Base-by-base conservation (phyloP, 2,888 invertebrate genomes). In the Baronia brevicornis region DNA sequence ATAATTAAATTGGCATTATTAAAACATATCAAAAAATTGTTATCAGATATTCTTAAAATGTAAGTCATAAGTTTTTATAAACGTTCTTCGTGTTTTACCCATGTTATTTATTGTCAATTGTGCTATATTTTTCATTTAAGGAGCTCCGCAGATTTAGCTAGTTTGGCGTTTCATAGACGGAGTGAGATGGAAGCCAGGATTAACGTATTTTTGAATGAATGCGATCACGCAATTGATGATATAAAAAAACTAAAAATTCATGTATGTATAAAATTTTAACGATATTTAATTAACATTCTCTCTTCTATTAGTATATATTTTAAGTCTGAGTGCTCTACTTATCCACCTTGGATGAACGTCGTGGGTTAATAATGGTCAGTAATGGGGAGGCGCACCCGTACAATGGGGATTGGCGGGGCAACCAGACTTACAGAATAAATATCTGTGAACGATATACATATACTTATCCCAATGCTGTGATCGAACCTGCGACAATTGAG, bases 81-180 rank as follows among this genome's bases (percentile, higher is more conserved):
- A 27, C 20, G 33, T 37, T 39, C 2, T 2, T 12, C 3, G 5
- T 18, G 6, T n/a, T 8, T 10, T 32, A n/a, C 11, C 5, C 12
- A 8, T 18, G 3, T n/a, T 17, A 15, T 7, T 19, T 11, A 15
- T 17, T 8, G 3, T 13, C 26, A 18, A 14, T n/a, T 5, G 6
- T n/a, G 24, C 13, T n/a, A 27, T 24, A 35, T 33, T 20, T 46
- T 36, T 14, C 23, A 17, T 56, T 70, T 38, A 42, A 84, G 82
- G 82, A 84, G 82, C 60, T 79, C 67, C 39, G 55, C 80, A 21
- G 73, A 79, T 36, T 57, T 82, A 3, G 77, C 73, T 8, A 74
- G 73, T 19, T 41, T 80, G 40, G 68, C 80, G 3, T 43, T 73
- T 39, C 75, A 79, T 43, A 65, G 79, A 7, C 65, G 70, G n/a